phyloP scores from a whole-genome alignment of 2,888 invertebrate species.

The Meganola albula region DNA sequence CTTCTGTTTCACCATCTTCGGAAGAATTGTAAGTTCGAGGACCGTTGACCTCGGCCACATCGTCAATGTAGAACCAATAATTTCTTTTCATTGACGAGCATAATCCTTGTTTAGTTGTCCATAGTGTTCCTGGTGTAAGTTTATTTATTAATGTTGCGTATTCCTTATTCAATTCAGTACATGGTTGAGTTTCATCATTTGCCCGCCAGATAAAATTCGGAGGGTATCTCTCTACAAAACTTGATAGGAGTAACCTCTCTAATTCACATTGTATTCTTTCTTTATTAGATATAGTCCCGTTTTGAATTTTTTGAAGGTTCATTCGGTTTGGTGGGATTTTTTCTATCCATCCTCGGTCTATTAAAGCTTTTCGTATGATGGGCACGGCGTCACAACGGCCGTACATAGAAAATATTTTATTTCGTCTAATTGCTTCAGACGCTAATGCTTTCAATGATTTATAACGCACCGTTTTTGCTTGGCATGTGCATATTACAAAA shows the following conservation, averaged over 20 bases:
- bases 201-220: constrained; percentile 63
- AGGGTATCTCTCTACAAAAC: constrained; percentile 49
- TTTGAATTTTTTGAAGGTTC: constrained; percentile 55
- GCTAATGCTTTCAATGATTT: constrained; percentile 60
- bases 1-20: constrained; percentile 74
- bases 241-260: constrained; percentile 60
- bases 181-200: constrained; percentile 35
- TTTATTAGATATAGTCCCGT: constrained; percentile 38
- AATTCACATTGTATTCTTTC: constrained; percentile 46
- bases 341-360: constrained; percentile 84
- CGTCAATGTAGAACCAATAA: constrained; percentile 80
- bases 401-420: constrained; percentile 75
- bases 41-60: constrained; percentile 80
- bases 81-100: constrained; percentile 77
- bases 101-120: constrained; percentile 68
- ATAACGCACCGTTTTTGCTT: constrained; percentile 44
- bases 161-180: constrained; percentile 40
- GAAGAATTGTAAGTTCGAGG: constrained; percentile 84
- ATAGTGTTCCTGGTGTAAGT: constrained; percentile 52
- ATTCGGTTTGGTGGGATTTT: constrained; percentile 71
- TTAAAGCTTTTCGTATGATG: constrained; percentile 70
- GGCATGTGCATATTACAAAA: constrained; percentile 52
- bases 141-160: constrained; percentile 48
- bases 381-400: constrained; percentile 69
- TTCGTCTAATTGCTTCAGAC: constrained; percentile 61